Evolutionary conservation across 2,888 invertebrate genomes (phyloP), one percentile per base, ranked within the genome.

Genomic region (Dicyrtoma fusca): DNA sequence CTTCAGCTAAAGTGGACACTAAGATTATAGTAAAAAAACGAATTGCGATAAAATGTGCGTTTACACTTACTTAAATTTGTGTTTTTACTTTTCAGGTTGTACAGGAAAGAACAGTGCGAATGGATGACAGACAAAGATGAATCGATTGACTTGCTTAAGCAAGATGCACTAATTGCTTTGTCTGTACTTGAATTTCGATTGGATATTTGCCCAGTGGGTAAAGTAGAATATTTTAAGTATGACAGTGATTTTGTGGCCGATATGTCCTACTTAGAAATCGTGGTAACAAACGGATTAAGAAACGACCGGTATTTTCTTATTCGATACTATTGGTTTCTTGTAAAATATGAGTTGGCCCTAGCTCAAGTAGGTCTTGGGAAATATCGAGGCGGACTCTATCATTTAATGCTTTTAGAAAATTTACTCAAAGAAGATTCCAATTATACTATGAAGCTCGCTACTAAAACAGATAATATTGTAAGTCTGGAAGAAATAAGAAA

Each of bases 401-500:
- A 70, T 59, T 65, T 73, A 17, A 61, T 34, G 11, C 25, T 17
- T 21, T 14, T 69, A 19, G 57, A 70, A 47, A 42, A 14, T 13
- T 14, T 45, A 19, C n/a, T 70, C 11, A 10, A 17, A 8, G 59
- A 57, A 8, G 2, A 11, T 17, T 14, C 23, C 1, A 8, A 26
- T 25, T 17, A 1, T 11, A 23, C 34, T n/a, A 65, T 74, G 3
- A 59, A 61, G 59, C 61, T 75, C 21, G 69, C 72, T 4, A 74
- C 75, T 11, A 66, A 74, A 70, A 51, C 17, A 13, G 76, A 76
- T 61, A 72, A 61, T 59, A 51, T 73, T 4, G 75, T 78, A 11
- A 71, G 69, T 77, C 82, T 92, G 25, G 87, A 88, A 14, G 88
- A 88, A 78, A 88, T 92, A 0, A 87, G 89, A 26, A 75, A 77